Percentiles rank a stretch among this genome's conserved stretches.
These are phyloP conservation scores for Portevinia maculata DNA, from an alignment of 2,888 invertebrate species.

Conservation along the genomic window DNA sequence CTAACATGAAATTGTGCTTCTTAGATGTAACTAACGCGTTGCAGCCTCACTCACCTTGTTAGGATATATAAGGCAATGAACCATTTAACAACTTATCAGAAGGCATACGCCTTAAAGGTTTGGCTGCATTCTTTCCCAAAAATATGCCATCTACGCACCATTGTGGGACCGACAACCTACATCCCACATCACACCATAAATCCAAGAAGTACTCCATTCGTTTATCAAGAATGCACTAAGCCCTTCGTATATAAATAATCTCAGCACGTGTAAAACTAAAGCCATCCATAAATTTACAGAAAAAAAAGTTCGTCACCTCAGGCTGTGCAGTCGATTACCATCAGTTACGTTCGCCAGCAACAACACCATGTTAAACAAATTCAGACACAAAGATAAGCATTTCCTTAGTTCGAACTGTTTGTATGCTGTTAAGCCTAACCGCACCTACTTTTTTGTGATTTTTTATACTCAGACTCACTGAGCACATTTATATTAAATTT, in stretches of 20 bases:
- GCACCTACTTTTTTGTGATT: constrained; percentile 42
- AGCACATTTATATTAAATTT: constrained; percentile 53
- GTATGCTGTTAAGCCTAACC: constrained; percentile 34
- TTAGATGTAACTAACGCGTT: too few species aligned
- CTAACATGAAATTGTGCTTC: too few species aligned
- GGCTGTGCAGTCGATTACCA: constrained; percentile 42
- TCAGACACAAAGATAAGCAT: constrained; percentile 52
- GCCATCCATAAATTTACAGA: constrained; percentile 35
- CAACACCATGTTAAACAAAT: constrained; percentile 58
- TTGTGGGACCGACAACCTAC: too few species aligned
- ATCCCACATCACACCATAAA: too few species aligned
- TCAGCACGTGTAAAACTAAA: constrained; percentile 34
- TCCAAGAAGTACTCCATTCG: too few species aligned
- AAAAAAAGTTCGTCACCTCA: constrained; percentile 55
- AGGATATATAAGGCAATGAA: too few species aligned
- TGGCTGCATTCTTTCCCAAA: too few species aligned
- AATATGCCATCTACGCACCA: too few species aligned
- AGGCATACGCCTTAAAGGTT: too few species aligned
- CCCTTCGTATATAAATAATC: constrained; percentile 19
- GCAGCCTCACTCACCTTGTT: too few species aligned
- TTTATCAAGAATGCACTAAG: constrained; percentile 9
- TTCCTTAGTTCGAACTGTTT: background rate
- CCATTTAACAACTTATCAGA: too few species aligned
- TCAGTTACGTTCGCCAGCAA: constrained; percentile 35
- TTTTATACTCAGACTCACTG: constrained; percentile 34